Percentiles rank a stretch among this genome's conserved stretches.
phyloP scores from a whole-genome alignment of 2,888 invertebrate species.

The Aporophyla nigra region DNA sequence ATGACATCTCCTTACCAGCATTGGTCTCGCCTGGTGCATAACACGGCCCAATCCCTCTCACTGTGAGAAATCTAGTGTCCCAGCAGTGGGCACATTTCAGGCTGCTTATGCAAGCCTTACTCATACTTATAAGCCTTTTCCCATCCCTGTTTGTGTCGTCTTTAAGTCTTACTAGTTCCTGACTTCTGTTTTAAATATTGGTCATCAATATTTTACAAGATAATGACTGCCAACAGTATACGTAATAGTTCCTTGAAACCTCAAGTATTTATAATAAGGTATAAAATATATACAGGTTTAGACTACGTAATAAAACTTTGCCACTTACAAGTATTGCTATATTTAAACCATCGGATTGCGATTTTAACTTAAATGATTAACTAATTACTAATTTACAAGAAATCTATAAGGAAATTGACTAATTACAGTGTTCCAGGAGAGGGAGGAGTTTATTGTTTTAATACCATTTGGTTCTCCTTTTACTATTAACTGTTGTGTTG shows the following conservation, averaged over 20 bases:
- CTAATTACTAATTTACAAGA: conserved; percentile 30
- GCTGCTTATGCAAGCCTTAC: no score
- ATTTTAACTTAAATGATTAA: not conserved
- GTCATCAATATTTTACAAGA: not conserved
- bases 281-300: no score
- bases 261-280: not conserved
- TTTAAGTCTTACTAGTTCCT: not conserved
- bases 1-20: no score
- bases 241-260: not conserved
- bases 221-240: not conserved
- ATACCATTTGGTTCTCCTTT: not conserved
- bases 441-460: conserved; percentile 14
- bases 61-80: no score
- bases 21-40: no score
- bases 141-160: not conserved
- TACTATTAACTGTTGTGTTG: not conserved
- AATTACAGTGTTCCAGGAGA: conserved; percentile 19
- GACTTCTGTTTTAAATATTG: not conserved
- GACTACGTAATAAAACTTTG: not conserved
- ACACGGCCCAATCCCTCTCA: no score
- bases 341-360: conserved; percentile 5
- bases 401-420: conserved; percentile 44
- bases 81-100: no score
- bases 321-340: conserved; percentile 8
- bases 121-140: not conserved